Evolutionary conservation across 2,113 vertebrate species (phyloP), one percentile per base, ranked within the genome.

Genomic region (Toxostoma redivivum): DNA sequence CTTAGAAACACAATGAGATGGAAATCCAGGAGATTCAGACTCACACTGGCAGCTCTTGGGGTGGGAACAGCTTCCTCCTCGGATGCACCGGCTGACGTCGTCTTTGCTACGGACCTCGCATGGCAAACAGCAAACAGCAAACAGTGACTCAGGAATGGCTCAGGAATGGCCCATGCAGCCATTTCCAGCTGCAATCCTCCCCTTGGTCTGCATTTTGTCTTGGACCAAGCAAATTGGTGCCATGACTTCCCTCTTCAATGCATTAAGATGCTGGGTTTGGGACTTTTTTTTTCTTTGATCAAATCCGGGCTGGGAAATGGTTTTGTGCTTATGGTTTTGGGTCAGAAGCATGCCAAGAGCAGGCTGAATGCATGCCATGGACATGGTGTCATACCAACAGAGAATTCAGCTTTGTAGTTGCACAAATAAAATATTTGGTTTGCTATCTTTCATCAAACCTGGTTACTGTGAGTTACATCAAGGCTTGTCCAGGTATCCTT

Each of bases 1-100:
- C 96, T 97, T 97, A 89, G 96, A 94, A 95, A 97, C 96, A 96
- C 88, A 86, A 81, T 67, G 84, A 40, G 80, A 84, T 80, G 57
- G 89, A 96, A 97, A 96, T 92, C 50, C 85, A 96, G 92, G 60
- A 88, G 79, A 33, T 84, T 85, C 65, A 48, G 80, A 9, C 57
- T 83, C 12, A 0, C 8, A 5, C 53, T 38, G 60, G 72, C 38
- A 67, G 51, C 71, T 40, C 70, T 57, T 3, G 56, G 91, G 77
- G 77, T 73, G 90, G 72, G 58, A 79, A 11, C 16, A 5, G 5
- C 64, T 96, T 97, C 94, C 76, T 82, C 72, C 66, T 81, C 4
- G 10, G 62, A 77, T 12, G n/a, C 31, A 30, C 30, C 3, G 11
- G 8, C 65, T 18, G 57, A 53, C 23, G 8, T n/a, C 4, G 8